phyloP scores from a whole-genome alignment of 2,113 vertebrate species.

The Trichechus manatus region DNA sequence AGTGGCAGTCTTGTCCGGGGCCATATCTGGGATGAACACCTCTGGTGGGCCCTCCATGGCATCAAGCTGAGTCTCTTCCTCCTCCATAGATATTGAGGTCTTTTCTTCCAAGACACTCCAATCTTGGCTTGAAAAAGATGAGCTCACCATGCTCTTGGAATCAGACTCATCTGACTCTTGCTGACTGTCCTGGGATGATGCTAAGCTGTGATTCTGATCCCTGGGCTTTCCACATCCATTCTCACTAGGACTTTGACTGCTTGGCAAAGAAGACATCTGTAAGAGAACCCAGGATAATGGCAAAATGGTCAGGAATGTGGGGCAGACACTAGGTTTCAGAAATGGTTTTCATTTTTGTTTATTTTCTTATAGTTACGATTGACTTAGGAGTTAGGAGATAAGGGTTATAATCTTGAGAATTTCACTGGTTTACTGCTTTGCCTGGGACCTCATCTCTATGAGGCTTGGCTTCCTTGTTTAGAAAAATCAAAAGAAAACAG shows the following conservation, averaged over 20 bases:
- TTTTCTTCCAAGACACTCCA: slow-evolving; percentile 61
- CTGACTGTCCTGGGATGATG: slow-evolving; percentile 36
- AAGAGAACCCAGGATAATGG: not conserved
- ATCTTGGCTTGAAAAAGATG: slow-evolving; percentile 47
- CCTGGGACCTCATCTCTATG: not conserved
- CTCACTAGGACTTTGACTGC: slow-evolving; percentile 16
- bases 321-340: not conserved
- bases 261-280: slow-evolving; percentile 69
- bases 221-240: not conserved
- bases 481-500: not conserved
- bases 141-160: not conserved
- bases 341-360: rapidly evolving
- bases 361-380: not conserved
- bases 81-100: not conserved
- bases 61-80: slow-evolving; percentile 56
- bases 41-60: not conserved
- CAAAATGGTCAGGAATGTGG: not conserved
- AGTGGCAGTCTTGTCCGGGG: not conserved
- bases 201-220: not conserved
- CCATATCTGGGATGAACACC: not conserved
- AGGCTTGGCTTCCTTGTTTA: not conserved
- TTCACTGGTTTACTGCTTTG: not conserved
- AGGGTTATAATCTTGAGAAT: not conserved
- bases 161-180: not conserved
- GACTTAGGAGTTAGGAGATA: not conserved